Conservation (phyloP, 2,888 invertebrate species). For the Dascillus cervinus region DNA sequence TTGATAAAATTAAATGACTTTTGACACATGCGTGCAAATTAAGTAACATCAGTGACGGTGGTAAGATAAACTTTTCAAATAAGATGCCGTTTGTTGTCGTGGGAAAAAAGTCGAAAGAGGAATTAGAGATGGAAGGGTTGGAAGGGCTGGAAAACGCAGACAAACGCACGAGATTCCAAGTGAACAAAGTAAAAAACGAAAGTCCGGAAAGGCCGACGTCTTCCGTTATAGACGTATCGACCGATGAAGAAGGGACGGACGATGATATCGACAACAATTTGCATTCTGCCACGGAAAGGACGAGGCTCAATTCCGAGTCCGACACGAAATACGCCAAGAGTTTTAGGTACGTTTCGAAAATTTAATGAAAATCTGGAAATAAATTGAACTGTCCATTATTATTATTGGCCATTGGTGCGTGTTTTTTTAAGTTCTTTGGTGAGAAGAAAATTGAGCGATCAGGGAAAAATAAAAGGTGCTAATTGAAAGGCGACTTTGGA, state of each 20-base stretch:
- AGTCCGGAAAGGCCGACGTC: constrained; percentile 26
- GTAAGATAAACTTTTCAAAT: too few species aligned
- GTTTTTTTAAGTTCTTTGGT: too few species aligned
- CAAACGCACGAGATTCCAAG: constrained; percentile 51
- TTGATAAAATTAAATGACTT: too few species aligned
- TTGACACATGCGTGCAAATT: too few species aligned
- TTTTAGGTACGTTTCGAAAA: constrained; percentile 64
- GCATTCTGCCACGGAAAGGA: constrained; percentile 42
- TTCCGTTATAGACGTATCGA: constrained; percentile 5
- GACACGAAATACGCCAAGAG: constrained; percentile 72
- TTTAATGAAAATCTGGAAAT: too few species aligned
- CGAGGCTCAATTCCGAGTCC: constrained; percentile 41
- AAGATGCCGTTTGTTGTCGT: constrained; percentile 3
- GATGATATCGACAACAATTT: constrained; percentile 44
- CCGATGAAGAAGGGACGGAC: constrained; percentile 21
- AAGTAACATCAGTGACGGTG: too few species aligned
- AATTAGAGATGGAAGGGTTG: constrained; percentile 24
- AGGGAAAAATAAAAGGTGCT: too few species aligned
- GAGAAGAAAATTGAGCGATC: too few species aligned
- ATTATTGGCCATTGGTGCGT: too few species aligned
- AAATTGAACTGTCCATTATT: too few species aligned
- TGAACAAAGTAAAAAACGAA: constrained; percentile 51
- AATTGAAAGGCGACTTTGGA: too few species aligned
- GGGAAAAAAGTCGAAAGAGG: constrained; percentile 12
- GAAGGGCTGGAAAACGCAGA: constrained; percentile 27